Evolutionary conservation across 1,140 invertebrate genomes (phyloP).

Genomic region (Drosophila nigrodunni): DNA sequence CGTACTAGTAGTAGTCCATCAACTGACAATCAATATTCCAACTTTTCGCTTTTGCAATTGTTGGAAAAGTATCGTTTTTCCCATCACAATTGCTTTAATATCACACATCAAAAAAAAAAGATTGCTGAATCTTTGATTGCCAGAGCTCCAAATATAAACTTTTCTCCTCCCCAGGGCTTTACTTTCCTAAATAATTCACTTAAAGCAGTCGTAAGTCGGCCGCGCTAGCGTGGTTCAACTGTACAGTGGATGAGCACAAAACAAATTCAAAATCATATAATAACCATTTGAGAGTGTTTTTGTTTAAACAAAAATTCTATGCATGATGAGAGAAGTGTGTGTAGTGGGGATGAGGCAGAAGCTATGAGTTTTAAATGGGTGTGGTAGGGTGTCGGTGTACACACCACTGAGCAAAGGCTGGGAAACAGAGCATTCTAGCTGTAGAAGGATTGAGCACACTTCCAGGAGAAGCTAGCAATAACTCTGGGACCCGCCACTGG

Average conservation of each 20-base stretch:
- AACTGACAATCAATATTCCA: constrained; percentile 30
- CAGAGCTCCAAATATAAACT: constrained; percentile 10
- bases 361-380: constrained; percentile 51
- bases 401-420: constrained; percentile 64
- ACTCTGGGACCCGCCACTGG: constrained; percentile 13
- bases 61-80: constrained; percentile 12
- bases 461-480: constrained; percentile 10
- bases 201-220: constrained; percentile 57
- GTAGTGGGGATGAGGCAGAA: constrained; percentile 23
- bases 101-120: constrained; percentile 62
- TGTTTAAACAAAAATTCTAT: constrained; percentile 45
- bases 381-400: constrained; percentile 39
- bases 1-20: neutral
- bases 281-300: constrained; percentile 60
- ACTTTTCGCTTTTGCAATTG: constrained; percentile 17
- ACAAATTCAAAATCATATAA: neutral
- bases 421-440: constrained; percentile 16
- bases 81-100: constrained; percentile 54
- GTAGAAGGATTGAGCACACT: neutral
- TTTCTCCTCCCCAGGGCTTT: neutral
- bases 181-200: constrained; percentile 36
- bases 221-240: constrained; percentile 50
- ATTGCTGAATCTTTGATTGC: constrained; percentile 31
- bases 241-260: constrained; percentile 49
- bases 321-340: constrained; percentile 15